Percentiles rank a stretch among this genome's conserved stretches.
phyloP scores from a whole-genome alignment of 2,888 invertebrate species.

The Gastrophysa polygoni region DNA sequence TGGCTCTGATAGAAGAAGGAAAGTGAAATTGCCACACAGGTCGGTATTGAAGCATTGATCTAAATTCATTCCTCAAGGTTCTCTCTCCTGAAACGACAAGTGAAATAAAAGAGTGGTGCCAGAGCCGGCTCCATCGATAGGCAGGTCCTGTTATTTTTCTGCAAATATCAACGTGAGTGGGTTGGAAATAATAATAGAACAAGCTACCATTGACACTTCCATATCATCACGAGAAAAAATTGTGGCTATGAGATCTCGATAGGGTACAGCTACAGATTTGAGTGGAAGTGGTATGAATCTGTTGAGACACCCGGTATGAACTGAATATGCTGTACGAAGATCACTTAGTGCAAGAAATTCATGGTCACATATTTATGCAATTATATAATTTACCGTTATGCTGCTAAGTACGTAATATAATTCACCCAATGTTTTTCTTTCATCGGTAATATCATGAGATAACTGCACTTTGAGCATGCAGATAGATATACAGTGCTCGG shows the following conservation, averaged over 20 bases:
- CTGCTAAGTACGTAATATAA: background rate
- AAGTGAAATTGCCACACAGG: background rate
- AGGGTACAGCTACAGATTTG: no score
- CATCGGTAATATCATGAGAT: constrained; percentile 11
- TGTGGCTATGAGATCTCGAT: no score
- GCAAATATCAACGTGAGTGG: no score
- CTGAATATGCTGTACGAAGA: background rate
- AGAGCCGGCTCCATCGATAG: no score
- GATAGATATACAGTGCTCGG: background rate
- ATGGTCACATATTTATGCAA: background rate
- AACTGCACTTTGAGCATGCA: constrained; percentile 13
- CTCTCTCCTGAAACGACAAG: background rate
- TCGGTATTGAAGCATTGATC: background rate
- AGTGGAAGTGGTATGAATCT: no score
- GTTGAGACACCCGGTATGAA: no score
- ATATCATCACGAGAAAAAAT: no score
- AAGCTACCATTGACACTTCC: no score
- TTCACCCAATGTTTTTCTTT: background rate
- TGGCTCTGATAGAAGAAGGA: background rate
- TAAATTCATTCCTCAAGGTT: background rate
- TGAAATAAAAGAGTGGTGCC: background rate
- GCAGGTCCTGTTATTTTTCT: no score
- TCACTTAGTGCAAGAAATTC: background rate
- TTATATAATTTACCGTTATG: background rate
- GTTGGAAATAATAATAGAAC: no score